These are phyloP conservation scores for Athripsodes cinereus DNA, from an alignment of 2,888 invertebrate species.

Conservation along the genomic window DNA sequence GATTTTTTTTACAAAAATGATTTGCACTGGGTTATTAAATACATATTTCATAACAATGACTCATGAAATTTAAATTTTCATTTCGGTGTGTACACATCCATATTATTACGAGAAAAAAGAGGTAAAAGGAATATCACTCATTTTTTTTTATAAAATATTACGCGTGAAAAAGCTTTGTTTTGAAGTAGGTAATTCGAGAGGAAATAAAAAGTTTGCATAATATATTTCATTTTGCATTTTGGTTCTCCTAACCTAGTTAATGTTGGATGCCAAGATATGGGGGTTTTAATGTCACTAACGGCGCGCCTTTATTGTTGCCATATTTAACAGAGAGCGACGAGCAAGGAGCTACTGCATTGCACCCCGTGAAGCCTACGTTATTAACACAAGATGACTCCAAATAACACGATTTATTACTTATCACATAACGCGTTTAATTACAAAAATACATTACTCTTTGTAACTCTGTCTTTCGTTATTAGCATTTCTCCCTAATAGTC, in stretches of 20 bases:
- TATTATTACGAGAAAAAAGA: neutral
- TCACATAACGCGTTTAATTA: neutral
- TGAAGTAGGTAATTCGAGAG: neutral
- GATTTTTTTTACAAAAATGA: too few relatives aligned
- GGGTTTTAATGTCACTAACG: neutral
- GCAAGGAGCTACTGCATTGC: neutral
- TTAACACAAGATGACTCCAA: slow-evolving; percentile 1
- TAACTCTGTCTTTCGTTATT: too few relatives aligned
- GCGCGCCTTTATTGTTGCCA: slow-evolving; percentile 3
- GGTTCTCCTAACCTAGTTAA: neutral
- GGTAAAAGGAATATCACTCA: neutral
- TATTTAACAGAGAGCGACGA: slow-evolving; percentile 1
- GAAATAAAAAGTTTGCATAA: neutral
- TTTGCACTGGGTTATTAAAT: neutral
- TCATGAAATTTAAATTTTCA: slow-evolving; percentile 1
- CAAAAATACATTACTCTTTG: neutral
- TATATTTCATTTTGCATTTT: neutral
- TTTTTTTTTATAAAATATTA: neutral
- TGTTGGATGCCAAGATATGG: neutral
- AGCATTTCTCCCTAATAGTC: too few relatives aligned
- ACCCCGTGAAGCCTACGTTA: slow-evolving; percentile 2
- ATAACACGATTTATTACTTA: neutral
- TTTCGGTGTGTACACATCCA: neutral
- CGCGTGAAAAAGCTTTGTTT: neutral
- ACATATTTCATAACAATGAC: neutral